Percentiles rank a stretch among this genome's conserved stretches.
Conservation (phyloP, 2,113 vertebrate genomes). For the Platysternon megacephalum region DNA sequence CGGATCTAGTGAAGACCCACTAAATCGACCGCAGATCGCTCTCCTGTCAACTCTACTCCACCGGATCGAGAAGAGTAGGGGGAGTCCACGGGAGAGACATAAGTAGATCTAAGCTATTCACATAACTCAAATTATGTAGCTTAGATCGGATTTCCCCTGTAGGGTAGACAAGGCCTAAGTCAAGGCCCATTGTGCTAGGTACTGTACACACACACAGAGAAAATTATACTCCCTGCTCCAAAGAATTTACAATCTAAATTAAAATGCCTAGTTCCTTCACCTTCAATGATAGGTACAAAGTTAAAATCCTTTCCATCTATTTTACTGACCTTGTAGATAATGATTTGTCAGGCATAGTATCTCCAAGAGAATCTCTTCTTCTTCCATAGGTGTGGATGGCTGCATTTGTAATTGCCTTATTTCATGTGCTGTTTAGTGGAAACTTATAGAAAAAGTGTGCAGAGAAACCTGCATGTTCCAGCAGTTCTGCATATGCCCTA, state of each 20-base stretch:
- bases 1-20: too few relatives aligned
- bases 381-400: neutral
- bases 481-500: neutral
- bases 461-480: neutral
- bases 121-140: too few relatives aligned
- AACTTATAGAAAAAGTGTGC: neutral
- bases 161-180: too few relatives aligned
- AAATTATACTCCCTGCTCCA: fast-evolving
- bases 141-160: too few relatives aligned
- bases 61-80: too few relatives aligned
- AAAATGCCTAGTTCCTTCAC: neutral
- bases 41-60: too few relatives aligned
- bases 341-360: neutral
- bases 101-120: too few relatives aligned
- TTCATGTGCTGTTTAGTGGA: neutral
- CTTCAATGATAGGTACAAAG: neutral
- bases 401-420: fast-evolving
- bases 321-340: neutral
- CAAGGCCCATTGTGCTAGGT: fast-evolving
- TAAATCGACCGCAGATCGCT: too few relatives aligned
- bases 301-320: neutral
- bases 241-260: neutral
- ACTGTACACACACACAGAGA: fast-evolving
- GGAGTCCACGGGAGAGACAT: too few relatives aligned
- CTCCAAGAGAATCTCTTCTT: fast-evolving